Base-by-base conservation (phyloP, 2,797 vertebrate species). In the Pelodytes ibericus region DNA sequence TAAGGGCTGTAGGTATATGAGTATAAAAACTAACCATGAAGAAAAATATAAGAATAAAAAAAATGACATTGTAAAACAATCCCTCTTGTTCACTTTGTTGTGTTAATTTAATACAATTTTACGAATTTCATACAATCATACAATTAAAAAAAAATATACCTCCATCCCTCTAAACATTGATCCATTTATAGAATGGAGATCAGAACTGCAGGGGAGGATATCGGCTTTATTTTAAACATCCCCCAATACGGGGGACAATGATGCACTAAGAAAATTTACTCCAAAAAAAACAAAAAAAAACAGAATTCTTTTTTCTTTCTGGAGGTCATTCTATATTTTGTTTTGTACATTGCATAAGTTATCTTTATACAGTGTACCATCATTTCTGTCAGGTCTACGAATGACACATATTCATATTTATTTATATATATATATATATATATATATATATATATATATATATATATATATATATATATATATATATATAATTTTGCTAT, bases 1-100 rank as follows among this genome's bases (percentile, higher is more conserved):
- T 44, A 41, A 47, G 24, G 64, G 36, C 69, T 66, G 66, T 49
- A 47, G 29, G 24, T 58, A 69, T 56, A 58, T 70, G 67, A 58
- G 58, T 29, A 66, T 57, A 33, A 49, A 59, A 44, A 61, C 0
- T 61, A 60, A 62, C 11, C 15, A 62, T 62, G 30, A 62, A 3
- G 53, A 56, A 56, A 16, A 2, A 24, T 56, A 56, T 61, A 59
- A 27, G 63, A 64, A 64, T n/a, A 41, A 64, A 36, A n/a, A n/a
- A n/a, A n/a, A n/a, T n/a, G n/a, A n/a, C n/a, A 15, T 44, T 44
- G 13, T 44, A 44, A 44, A 44, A 36, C 5, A 44, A 44, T 9
- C 18, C 13, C 7, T 44, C 41, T 3, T 44, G 8, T 44, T 16
- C 18, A 44, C 13, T 44, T 44, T 8, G 18, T 44, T 16, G 3